A percentile compares a stretch with the other conserved stretches of the same genome.
These are phyloP conservation scores for Centropyge bicolor DNA, from an alignment of 2,797 vertebrate genomes.

Conservation along the genomic window DNA sequence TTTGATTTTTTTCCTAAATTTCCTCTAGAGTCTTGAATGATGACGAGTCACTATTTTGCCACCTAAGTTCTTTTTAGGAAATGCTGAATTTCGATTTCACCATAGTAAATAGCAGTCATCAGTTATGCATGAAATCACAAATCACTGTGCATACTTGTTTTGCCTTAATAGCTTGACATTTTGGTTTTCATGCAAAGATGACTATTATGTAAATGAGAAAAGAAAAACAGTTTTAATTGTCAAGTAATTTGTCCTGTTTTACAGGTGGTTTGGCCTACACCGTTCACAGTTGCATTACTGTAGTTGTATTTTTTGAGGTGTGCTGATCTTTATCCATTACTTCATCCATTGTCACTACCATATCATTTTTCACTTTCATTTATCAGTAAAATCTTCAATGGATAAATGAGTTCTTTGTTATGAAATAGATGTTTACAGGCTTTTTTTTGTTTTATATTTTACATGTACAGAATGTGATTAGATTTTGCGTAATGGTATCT, in stretches of 20 bases:
- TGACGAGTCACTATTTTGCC: constrained; percentile 45
- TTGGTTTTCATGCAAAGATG: constrained; percentile 75
- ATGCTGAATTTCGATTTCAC: constrained; percentile 54
- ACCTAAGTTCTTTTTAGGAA: constrained; percentile 47
- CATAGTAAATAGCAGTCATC: constrained; percentile 61
- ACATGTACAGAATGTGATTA: constrained; percentile 75
- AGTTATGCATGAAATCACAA: constrained; percentile 81
- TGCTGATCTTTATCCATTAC: constrained; percentile 50
- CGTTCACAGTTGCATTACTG: constrained; percentile 47
- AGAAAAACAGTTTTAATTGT: constrained; percentile 31
- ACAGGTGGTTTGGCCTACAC: constrained; percentile 43
- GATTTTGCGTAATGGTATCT: constrained; percentile 79
- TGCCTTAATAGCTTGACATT: constrained; percentile 82
- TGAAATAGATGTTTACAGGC: constrained; percentile 68
- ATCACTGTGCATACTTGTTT: constrained; percentile 87
- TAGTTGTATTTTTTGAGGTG: constrained; percentile 51
- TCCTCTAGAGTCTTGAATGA: constrained; percentile 1
- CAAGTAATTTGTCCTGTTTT: constrained; percentile 48
- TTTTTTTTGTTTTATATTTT: constrained; percentile 62
- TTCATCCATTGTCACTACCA: constrained; percentile 37
- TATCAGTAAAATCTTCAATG: constrained; percentile 25
- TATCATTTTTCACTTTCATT: constrained; percentile 38
- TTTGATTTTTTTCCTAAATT: constrained; percentile 21
- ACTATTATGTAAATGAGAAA: constrained; percentile 55
- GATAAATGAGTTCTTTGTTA: constrained; percentile 34